These are phyloP conservation scores for Phaedon cochleariae DNA, from an alignment of 2,888 invertebrate genomes.

Conservation along the genomic window DNA sequence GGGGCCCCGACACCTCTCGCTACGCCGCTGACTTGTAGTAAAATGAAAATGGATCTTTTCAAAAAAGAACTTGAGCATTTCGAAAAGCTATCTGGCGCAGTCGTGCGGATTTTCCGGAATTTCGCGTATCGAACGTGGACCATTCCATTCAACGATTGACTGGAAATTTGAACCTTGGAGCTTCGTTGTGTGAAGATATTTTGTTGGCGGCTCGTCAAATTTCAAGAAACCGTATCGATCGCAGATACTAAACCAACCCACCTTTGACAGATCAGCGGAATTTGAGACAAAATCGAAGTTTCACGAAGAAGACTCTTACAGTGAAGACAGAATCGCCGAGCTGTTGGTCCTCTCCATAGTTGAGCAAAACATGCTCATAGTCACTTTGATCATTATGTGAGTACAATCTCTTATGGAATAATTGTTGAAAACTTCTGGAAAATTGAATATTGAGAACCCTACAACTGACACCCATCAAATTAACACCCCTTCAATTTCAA, in stretches of 20 bases:
- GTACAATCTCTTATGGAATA: neutral
- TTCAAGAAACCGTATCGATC: constrained; percentile 1
- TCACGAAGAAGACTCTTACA: neutral
- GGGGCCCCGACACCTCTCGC: too few relatives aligned
- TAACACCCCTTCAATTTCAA: neutral
- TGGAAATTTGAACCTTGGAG: neutral
- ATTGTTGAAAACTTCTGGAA: neutral
- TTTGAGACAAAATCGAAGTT: neutral
- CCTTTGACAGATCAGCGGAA: neutral
- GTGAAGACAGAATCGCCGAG: neutral
- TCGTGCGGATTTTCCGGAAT: neutral
- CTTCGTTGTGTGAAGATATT: neutral
- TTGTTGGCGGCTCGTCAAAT: neutral
- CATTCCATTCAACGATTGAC: neutral
- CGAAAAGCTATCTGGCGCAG: too few relatives aligned
- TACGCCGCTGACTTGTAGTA: too few relatives aligned
- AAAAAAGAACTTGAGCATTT: too few relatives aligned
- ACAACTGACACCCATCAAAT: neutral
- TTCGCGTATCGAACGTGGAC: neutral
- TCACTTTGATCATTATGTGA: neutral
- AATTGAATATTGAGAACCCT: neutral
- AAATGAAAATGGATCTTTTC: too few relatives aligned
- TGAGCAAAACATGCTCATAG: neutral
- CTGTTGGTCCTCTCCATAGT: neutral
- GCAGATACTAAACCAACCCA: neutral